Evolutionary conservation across 2,113 vertebrate genomes (phyloP), one percentile per base, ranked within the genome.

Genomic region (Tyto alba): DNA sequence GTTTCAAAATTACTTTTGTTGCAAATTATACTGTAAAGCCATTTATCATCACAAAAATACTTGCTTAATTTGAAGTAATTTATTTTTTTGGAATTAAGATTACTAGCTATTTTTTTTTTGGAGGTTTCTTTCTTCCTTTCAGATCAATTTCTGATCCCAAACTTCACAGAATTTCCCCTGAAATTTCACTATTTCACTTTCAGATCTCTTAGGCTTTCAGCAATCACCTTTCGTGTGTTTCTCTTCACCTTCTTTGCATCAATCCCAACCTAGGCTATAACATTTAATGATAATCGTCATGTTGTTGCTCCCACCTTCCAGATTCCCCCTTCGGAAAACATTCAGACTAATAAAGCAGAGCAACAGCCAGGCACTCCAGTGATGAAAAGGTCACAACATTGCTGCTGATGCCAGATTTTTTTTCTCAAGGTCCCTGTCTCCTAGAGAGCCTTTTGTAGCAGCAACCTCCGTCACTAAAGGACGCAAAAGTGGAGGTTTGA

Each of bases 361-460:
- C 41, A 83, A 69, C 57, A 68, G 57, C 41, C 82, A 75, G 86
- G 73, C 86, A 45, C 72, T 88, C 52, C 19, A 84, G 8, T 1
- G 21, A 88, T 86, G 67, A 68, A 85, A 95, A 97, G 71, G 78
- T 89, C 94, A 91, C 81, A 64, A 78, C 38, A 22, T 6, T 56
- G 62, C 6, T 87, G 86, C 48, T 64, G 69, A 77, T 78, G 52
- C 83, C 76, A 89, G 69, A 53, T 57, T 38, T 88, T 88, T 94
- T 90, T 95, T 93, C 96, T 95, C 92, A 94, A 94, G 93, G 88
- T 94, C 89, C 74, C n/a, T 82, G 74, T 92, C 92, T 95, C 84
- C 30, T 89, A 60, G 41, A 68, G 68, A 88, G 80, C 67, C 90
- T 93, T 95, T 86, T 81, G 80, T 96, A 91, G 92, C 71, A 95